These are phyloP conservation scores for Trochalopteron elliotii DNA, from an alignment of 2,113 vertebrate genomes.

Conservation along the genomic window DNA sequence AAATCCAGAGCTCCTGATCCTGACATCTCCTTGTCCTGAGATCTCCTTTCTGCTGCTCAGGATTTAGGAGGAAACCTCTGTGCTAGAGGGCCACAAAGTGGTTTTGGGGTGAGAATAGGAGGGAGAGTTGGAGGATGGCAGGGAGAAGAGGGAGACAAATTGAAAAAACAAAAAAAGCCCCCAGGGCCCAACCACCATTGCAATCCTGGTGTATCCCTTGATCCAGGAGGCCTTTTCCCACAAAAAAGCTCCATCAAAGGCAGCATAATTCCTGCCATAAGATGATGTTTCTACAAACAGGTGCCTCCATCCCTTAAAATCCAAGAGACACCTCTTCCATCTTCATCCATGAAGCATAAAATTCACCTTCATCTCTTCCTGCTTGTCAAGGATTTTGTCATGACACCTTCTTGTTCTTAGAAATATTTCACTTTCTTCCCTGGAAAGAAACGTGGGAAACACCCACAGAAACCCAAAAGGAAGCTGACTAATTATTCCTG, in stretches of 20 bases:
- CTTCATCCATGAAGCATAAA: neutral
- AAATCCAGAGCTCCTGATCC: neutral
- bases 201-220: neutral
- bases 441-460: neutral
- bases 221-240: neutral
- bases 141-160: neutral
- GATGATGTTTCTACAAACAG: neutral
- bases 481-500: constrained; percentile 25
- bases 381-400: neutral
- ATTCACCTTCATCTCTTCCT: neutral
- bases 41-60: neutral
- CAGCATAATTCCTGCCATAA: neutral
- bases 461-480: neutral
- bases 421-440: neutral
- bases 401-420: neutral
- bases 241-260: neutral
- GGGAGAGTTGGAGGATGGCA: neutral
- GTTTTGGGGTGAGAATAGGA: neutral
- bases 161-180: neutral
- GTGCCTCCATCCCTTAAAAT: neutral
- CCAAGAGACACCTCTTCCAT: neutral
- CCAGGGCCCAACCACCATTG: neutral
- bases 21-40: neutral
- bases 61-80: neutral
- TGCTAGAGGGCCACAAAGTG: neutral